A percentile compares a stretch with the other conserved stretches of the same genome.
phyloP scores from a whole-genome alignment of 30 jellyfish, hydroid and myxozoan genomes.

The Aurelia aurita region DNA sequence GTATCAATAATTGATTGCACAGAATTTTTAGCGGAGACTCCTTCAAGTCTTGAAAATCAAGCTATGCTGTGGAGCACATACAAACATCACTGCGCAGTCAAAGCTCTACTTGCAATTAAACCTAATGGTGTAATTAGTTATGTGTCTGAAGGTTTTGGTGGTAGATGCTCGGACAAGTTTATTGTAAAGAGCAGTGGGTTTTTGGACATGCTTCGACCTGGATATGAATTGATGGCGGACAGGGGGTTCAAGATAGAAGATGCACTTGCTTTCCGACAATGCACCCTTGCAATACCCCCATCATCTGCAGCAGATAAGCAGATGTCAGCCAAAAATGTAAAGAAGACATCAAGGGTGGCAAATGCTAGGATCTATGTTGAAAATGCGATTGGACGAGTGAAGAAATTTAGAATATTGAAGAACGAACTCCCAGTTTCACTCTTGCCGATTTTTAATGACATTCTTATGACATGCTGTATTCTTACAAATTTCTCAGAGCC shows the following conservation, averaged over 20 bases:
- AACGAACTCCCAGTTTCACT: no score
- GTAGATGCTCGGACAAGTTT: neutral
- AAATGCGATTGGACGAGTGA: no score
- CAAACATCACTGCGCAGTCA: slow-evolving; percentile 27
- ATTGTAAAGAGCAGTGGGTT: neutral
- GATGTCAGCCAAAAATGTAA: no score
- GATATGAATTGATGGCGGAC: neutral
- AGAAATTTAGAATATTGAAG: no score
- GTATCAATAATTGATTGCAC: slow-evolving; percentile 14
- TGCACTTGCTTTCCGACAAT: neutral
- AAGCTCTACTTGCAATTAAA: neutral
- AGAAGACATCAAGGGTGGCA: no score
- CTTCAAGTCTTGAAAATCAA: slow-evolving; percentile 1
- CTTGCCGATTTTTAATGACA: no score
- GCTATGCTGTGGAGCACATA: slow-evolving; percentile 5
- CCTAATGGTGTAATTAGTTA: neutral
- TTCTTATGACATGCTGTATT: no score
- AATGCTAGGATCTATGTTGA: no score
- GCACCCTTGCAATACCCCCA: neutral
- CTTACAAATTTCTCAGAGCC: no score
- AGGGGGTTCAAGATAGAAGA: slow-evolving; percentile 5
- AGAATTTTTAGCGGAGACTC: slow-evolving; percentile 9
- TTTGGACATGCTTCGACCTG: neutral
- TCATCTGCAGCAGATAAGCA: no score
- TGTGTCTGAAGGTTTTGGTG: neutral